Base-by-base conservation (phyloP, 2,797 vertebrate species). In the Poecilia picta region DNA sequence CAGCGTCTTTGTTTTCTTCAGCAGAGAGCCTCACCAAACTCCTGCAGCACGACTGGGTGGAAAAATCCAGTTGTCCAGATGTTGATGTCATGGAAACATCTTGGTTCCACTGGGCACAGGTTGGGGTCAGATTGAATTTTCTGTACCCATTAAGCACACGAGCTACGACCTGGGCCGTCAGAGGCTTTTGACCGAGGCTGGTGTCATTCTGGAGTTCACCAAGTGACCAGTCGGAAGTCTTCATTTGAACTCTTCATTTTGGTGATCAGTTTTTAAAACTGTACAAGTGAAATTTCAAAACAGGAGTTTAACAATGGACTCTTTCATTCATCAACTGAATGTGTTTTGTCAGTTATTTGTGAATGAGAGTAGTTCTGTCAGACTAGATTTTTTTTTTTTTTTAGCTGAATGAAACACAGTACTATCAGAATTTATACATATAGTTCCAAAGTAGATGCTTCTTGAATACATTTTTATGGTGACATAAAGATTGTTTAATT, bases 61-160 rank as follows among this genome's bases (percentile, higher is more conserved):
- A 41, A 0, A n/a, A 5, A 2, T 23, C 71, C 71, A 51, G n/a
- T 16, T n/a, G n/a, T 16, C 39, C 3, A 2, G 5, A 0, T 43
- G 77, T 31, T 28, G 45, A 33, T 16, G 20, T 51, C 55, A 51
- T 41, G 77, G 71, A 23, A 64, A 23, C 0, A 43, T 64, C 55
- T 79, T 36, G 73, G 10, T 2, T 55, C 73, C 73, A 46, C 13
- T 57, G 16, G 73, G 64, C 10, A 68, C 5, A 2, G 0, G 2
- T 4, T 80, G 64, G 79, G 10, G 6, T 11, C 0, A 28, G 0
- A 28, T 80, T 7, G 6, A 31, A n/a, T 28, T 80, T 55, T 13
- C 23, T 12, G 8, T 55, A 7, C 7, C 28, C 6, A 23, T 51
- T 36, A 57, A 0, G 2, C 39, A 70, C 20, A 10, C 36, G 13